Base-by-base conservation (phyloP, 2,797 vertebrate genomes). In the Argyrosomus regius region DNA sequence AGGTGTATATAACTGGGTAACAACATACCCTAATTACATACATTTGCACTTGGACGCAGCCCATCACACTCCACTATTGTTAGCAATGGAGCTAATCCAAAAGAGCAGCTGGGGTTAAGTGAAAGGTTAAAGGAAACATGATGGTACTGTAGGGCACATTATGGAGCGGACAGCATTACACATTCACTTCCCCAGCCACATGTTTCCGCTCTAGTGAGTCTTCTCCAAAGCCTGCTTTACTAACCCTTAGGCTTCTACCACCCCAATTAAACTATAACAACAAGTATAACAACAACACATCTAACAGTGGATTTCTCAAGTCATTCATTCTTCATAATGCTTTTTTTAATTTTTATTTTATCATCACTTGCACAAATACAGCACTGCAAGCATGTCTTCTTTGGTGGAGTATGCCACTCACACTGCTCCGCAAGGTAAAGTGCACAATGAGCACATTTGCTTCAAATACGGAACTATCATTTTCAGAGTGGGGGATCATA, bases 401-500 rank as follows among this genome's bases (percentile, higher is more conserved):
- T 78, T 80, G 68, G 87, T 78, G 48, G 68, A 87, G 70, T 54
- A 80, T 80, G 88, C 82, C 80, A 85, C 90, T 88, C 87, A 66
- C 20, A 77, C 88, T 86, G 80, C 84, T 89, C 85, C 57, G 24
- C 77, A 59, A 91, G 89, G 87, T 92, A 89, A 94, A 93, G 93
- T 90, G 91, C 90, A 92, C 91, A 92, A 94, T 91, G 89, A 90
- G 92, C 91, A 93, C 87, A 92, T 93, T 92, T 88, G 75, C 88
- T 91, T 93, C 90, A 91, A 93, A 94, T 90, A 89, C 77, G 39
- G 72, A 57, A 77, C 91, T 94, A 92, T 93, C 91, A 75, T 91
- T 96, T 93, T 93, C 93, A 89, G 90, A 92, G 90, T 81, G 76
- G 82, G 83, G 90, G 94, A 94, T 94, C 93, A 94, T 95, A 94